These are phyloP conservation scores for Nomada fabriciana DNA, from an alignment of 2,888 invertebrate species.

Conservation along the genomic window DNA sequence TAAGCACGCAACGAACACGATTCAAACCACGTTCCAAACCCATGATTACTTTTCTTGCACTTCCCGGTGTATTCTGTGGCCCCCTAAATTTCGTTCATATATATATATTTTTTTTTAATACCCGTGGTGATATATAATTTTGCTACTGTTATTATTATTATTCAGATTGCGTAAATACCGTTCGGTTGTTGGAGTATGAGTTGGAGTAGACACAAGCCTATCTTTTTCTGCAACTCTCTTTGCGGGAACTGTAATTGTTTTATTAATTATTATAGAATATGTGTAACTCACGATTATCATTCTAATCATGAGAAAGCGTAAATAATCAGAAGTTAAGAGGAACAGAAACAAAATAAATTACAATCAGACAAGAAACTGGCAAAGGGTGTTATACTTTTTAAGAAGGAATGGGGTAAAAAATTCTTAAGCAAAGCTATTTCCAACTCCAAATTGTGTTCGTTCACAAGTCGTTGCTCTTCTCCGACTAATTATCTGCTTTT, in stretches of 20 bases:
- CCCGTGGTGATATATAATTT: constrained; percentile 9
- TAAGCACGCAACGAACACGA: constrained; percentile 88
- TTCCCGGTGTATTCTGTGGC: constrained; percentile 84
- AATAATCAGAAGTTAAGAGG: constrained; percentile 2
- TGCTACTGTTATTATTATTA: background rate
- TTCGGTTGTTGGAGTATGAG: constrained; percentile 62
- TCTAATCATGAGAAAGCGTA: background rate
- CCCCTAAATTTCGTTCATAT: constrained; percentile 59
- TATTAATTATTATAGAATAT: background rate
- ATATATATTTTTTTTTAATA: constrained; percentile 2
- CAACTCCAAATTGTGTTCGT: constrained; percentile 75
- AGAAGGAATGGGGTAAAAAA: constrained; percentile 42
- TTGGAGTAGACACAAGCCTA: constrained; percentile 71
- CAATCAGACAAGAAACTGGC: background rate
- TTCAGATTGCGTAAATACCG: constrained; percentile 48
- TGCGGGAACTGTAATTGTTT: constrained; percentile 72
- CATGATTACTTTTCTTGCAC: constrained; percentile 87
- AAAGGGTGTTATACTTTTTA: constrained; percentile 44
- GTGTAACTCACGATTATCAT: background rate
- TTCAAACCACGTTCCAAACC: constrained; percentile 90
- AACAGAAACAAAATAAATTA: background rate
- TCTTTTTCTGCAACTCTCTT: constrained; percentile 74
- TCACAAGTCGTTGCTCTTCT: constrained; percentile 75
- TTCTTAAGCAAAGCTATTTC: constrained; percentile 57
- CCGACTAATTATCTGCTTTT: constrained; percentile 75